Evolutionary conservation across 2,797 vertebrate genomes (phyloP).

Genomic region (Remorina albescens): DNA sequence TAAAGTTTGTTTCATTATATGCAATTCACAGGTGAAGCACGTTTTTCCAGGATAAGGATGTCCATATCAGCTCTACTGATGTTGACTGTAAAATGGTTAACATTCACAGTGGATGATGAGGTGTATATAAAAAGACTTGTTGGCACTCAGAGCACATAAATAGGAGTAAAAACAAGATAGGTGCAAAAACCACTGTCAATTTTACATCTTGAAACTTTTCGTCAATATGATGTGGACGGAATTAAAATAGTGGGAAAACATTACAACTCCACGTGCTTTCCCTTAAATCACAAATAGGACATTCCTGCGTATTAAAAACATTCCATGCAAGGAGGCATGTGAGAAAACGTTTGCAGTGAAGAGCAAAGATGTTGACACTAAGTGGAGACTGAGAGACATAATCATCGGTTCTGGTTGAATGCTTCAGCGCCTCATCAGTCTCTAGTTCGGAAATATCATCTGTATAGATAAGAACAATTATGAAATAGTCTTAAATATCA

Average conservation of each 20-base stretch:
- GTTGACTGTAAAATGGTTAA: slow-evolving; percentile 43
- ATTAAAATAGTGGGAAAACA: slow-evolving; percentile 21
- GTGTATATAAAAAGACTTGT: slow-evolving; percentile 5
- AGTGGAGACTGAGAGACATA: slow-evolving; percentile 20
- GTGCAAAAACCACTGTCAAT: slow-evolving; percentile 43
- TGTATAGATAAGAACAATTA: slow-evolving; percentile 45
- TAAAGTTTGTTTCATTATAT: slow-evolving; percentile 67
- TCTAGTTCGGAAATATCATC: slow-evolving; percentile 42
- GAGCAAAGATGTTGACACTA: slow-evolving; percentile 37
- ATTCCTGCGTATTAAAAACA: slow-evolving; percentile 72
- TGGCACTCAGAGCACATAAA: slow-evolving; percentile 44
- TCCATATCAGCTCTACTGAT: slow-evolving; percentile 53
- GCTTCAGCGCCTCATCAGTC: slow-evolving; percentile 23
- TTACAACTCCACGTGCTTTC: slow-evolving; percentile 42
- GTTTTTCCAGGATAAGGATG: slow-evolving; percentile 42
- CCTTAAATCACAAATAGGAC: slow-evolving; percentile 51
- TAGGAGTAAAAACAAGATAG: slow-evolving; percentile 41
- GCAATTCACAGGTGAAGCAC: slow-evolving; percentile 78
- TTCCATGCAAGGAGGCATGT: slow-evolving; percentile 68
- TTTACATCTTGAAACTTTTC: slow-evolving; percentile 12
- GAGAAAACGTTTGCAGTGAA: slow-evolving; percentile 31
- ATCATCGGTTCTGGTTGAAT: slow-evolving; percentile 5
- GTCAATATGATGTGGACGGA: slow-evolving; percentile 31
- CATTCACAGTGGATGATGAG: slow-evolving; percentile 54
- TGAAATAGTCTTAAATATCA: slow-evolving; percentile 36